Percentiles rank a stretch among this genome's conserved stretches.
phyloP scores from a whole-genome alignment of 2,797 vertebrate species.

The Sphaeramia orbicularis region DNA sequence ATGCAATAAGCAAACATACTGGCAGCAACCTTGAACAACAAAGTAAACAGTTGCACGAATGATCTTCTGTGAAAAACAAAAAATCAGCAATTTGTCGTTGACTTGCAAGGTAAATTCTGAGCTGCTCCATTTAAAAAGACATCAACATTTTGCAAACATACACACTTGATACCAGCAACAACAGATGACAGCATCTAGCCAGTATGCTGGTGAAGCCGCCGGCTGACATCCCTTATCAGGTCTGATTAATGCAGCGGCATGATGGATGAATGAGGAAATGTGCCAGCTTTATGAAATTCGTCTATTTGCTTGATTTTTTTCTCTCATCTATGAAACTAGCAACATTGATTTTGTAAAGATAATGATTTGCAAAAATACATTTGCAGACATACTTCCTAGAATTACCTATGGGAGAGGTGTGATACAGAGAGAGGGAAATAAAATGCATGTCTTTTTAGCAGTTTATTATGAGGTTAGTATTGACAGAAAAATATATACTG shows the following conservation, averaged over 20 bases:
- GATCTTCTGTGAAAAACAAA: constrained; percentile 26
- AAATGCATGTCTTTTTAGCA: constrained; percentile 8
- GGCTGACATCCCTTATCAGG: constrained; percentile 78
- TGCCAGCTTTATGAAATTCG: constrained; percentile 54
- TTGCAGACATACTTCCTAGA: too few relatives aligned
- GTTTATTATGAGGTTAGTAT: constrained; percentile 15
- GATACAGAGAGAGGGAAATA: constrained; percentile 4
- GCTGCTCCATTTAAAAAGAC: constrained; percentile 47
- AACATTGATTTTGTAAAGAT: constrained; percentile 1
- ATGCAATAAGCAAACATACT: not conserved
- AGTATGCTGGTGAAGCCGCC: constrained; percentile 70
- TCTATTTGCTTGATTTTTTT: constrained; percentile 11
- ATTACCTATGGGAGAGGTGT: too few relatives aligned
- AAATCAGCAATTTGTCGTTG: constrained; percentile 52
- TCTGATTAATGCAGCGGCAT: constrained; percentile 69
- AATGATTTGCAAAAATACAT: not conserved
- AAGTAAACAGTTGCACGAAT: constrained; percentile 35
- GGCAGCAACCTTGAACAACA: constrained; percentile 48
- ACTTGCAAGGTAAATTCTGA: constrained; percentile 24
- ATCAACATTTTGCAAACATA: constrained; percentile 56
- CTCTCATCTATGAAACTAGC: constrained; percentile 29
- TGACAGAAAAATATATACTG: constrained; percentile 25
- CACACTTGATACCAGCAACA: constrained; percentile 45
- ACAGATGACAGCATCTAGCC: constrained; percentile 69
- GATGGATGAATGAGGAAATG: constrained; percentile 65